These are phyloP conservation scores for Pyrochroa serraticornis DNA, from an alignment of 2,888 invertebrate genomes.

Conservation along the genomic window DNA sequence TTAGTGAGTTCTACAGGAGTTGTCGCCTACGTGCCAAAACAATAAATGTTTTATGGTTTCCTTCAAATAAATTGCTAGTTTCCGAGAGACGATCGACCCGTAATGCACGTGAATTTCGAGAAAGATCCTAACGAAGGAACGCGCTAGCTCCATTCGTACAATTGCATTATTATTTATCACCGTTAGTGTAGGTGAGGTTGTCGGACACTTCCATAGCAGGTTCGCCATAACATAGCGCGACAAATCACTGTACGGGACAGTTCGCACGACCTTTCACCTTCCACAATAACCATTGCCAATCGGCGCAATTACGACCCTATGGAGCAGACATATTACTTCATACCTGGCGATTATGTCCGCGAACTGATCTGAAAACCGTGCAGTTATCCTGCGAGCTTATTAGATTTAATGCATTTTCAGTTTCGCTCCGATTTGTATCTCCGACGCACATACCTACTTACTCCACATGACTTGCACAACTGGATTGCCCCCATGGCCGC, in stretches of 20 bases:
- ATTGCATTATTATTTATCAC: slow-evolving; percentile 52
- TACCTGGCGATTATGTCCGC: slow-evolving; percentile 27
- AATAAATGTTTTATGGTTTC: slow-evolving; percentile 35
- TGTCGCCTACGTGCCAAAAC: slow-evolving; percentile 27
- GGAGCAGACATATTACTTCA: slow-evolving; percentile 45
- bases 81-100: slow-evolving; percentile 11
- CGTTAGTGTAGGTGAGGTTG: slow-evolving; percentile 51
- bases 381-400: neutral
- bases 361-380: slow-evolving; percentile 16
- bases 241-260: slow-evolving; percentile 57
- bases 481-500: neutral
- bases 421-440: slow-evolving; percentile 3
- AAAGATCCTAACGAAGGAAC: slow-evolving; percentile 20
- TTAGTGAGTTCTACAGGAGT: slow-evolving; percentile 22
- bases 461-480: slow-evolving; percentile 7
- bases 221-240: slow-evolving; percentile 49
- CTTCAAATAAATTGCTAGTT: slow-evolving; percentile 32
- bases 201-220: slow-evolving; percentile 42
- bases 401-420: neutral
- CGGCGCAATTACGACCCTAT: slow-evolving; percentile 51
- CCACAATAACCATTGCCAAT: slow-evolving; percentile 57
- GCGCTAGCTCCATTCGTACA: slow-evolving; percentile 36
- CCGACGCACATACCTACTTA: slow-evolving; percentile 1
- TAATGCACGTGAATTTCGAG: slow-evolving; percentile 23
- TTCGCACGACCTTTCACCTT: slow-evolving; percentile 57